phyloP scores from a whole-genome alignment of 2,113 vertebrate species.

The Pavo muticus region DNA sequence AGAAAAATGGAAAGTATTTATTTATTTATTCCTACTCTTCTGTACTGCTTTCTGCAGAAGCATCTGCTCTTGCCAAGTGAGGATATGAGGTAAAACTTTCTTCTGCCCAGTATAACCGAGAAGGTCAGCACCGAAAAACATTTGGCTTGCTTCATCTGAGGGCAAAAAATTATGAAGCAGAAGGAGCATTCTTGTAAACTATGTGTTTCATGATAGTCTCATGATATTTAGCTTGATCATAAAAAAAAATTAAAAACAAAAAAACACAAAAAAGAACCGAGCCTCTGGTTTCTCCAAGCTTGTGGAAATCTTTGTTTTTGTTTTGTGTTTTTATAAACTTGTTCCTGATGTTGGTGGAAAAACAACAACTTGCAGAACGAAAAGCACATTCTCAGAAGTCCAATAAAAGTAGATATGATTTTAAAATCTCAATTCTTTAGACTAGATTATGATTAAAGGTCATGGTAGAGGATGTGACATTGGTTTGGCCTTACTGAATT shows the following conservation, averaged over 20 bases:
- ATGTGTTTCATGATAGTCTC: not conserved
- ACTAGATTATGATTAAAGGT: not conserved
- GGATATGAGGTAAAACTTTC: not conserved
- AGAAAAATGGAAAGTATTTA: not conserved
- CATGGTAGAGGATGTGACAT: not conserved
- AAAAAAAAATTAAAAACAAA: too few relatives aligned
- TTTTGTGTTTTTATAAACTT: not conserved
- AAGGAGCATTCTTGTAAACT: not conserved
- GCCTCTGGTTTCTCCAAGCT: not conserved
- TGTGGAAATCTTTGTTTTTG: not conserved
- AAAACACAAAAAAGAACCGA: not conserved
- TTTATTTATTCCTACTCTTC: not conserved
- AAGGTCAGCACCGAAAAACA: not conserved
- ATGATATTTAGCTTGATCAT: not conserved
- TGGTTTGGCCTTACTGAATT: not conserved
- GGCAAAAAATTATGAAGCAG: not conserved
- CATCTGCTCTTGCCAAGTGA: not conserved
- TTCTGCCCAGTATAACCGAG: not conserved
- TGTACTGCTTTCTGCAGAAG: not conserved
- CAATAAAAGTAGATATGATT: not conserved
- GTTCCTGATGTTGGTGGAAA: not conserved
- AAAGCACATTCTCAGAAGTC: not conserved
- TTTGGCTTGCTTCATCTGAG: not conserved
- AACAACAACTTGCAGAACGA: not conserved
- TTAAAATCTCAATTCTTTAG: not conserved